These are phyloP conservation scores for Digitonthophagus gazella DNA, from an alignment of 2,888 invertebrate genomes.

Conservation along the genomic window DNA sequence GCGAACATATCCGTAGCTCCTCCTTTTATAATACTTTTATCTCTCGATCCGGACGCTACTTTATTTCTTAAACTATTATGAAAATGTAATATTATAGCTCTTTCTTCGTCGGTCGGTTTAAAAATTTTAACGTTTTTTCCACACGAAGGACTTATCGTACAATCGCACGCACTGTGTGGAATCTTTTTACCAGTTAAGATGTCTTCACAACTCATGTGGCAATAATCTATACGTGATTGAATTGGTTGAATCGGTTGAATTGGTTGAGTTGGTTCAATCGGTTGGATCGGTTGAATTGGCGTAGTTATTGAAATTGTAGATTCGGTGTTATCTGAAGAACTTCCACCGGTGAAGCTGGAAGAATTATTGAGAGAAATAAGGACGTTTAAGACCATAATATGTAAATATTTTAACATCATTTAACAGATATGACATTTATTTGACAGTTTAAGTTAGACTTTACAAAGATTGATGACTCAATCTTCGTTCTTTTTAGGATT, in stretches of 20 bases:
- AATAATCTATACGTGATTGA: slow-evolving; percentile 12
- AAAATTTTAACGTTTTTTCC: slow-evolving; percentile 6
- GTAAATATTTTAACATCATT: too few relatives aligned
- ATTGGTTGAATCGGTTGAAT: background rate
- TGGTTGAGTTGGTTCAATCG: background rate
- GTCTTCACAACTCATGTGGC: slow-evolving; percentile 14
- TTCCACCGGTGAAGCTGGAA: too few relatives aligned
- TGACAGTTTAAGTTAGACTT: too few relatives aligned
- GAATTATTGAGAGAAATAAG: too few relatives aligned
- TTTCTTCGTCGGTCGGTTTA: slow-evolving; percentile 12
- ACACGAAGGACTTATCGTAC: background rate
- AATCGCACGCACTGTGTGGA: slow-evolving; percentile 20
- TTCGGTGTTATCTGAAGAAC: too few relatives aligned
- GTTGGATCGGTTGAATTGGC: too few relatives aligned
- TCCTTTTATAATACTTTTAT: slow-evolving; percentile 12
- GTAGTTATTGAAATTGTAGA: too few relatives aligned
- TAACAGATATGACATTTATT: too few relatives aligned
- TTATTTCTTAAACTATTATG: slow-evolving; percentile 17
- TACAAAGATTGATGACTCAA: too few relatives aligned
- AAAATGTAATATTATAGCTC: slow-evolving; percentile 9
- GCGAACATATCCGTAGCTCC: slow-evolving; percentile 19
- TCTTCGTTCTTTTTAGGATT: too few relatives aligned
- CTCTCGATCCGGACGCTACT: slow-evolving; percentile 14
- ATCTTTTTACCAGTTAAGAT: slow-evolving; percentile 9
- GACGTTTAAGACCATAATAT: too few relatives aligned